Evolutionary conservation across 2,113 vertebrate genomes (phyloP).

Genomic region (Phocoena phocoena): DNA sequence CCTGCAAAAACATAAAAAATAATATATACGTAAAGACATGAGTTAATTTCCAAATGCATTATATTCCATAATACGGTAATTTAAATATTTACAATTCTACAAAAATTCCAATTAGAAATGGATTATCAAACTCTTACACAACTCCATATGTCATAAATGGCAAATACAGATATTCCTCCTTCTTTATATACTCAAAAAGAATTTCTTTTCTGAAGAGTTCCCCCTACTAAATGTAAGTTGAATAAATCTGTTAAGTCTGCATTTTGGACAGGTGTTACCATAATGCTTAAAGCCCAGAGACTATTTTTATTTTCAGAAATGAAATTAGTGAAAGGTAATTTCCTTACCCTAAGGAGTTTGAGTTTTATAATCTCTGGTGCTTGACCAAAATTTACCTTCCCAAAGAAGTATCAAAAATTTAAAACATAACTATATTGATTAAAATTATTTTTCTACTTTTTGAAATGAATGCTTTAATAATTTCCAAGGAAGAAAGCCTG

Average conservation of each 20-base stretch:
- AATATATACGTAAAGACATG: constrained; percentile 35
- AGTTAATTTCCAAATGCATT: not conserved
- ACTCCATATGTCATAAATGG: not conserved
- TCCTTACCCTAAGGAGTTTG: not conserved
- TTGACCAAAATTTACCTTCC: constrained; percentile 14
- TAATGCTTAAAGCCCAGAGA: not conserved
- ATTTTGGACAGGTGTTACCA: constrained; percentile 14
- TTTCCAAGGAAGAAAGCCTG: not conserved
- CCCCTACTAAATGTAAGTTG: not conserved
- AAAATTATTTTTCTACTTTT: constrained; percentile 44
- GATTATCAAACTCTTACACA: constrained; percentile 1
- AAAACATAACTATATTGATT: not conserved
- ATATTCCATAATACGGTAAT: not conserved
- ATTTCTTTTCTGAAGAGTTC: not conserved
- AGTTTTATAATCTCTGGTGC: not conserved
- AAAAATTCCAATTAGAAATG: constrained; percentile 43
- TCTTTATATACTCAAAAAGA: constrained; percentile 23
- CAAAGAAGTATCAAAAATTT: constrained; percentile 43
- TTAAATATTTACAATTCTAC: constrained; percentile 14
- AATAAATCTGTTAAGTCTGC: not conserved
- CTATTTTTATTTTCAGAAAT: constrained; percentile 24
- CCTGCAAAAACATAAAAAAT: constrained; percentile 82
- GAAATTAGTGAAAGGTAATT: constrained; percentile 26
- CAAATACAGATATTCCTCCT: not conserved
- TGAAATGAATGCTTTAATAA: constrained; percentile 32